phyloP scores from a whole-genome alignment of 2,113 vertebrate species.

The Brachypteracias leptosomus region DNA sequence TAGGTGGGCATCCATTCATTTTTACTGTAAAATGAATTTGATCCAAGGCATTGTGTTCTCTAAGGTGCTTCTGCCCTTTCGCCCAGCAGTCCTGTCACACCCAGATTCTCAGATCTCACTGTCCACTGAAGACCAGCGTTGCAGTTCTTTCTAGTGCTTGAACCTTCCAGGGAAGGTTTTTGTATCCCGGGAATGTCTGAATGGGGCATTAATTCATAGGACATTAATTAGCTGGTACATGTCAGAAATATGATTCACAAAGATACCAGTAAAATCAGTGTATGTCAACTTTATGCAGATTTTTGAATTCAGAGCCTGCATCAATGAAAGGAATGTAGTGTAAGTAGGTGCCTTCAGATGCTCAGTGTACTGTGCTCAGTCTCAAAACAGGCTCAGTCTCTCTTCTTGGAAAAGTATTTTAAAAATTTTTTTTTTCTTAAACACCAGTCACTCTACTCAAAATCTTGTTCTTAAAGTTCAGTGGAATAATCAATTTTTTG shows the following conservation, averaged over 20 bases:
- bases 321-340: background rate
- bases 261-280: background rate
- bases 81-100: background rate
- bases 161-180: background rate
- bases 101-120: background rate
- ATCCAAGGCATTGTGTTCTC: background rate
- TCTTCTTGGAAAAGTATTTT: background rate
- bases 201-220: background rate
- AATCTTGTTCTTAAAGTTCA: background rate
- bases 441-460: background rate
- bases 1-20: background rate
- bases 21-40: background rate
- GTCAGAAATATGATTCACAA: background rate
- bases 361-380: background rate
- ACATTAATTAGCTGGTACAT: background rate
- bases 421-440: background rate
- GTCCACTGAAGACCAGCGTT: background rate
- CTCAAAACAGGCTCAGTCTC: background rate
- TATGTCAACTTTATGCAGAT: background rate
- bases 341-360: background rate
- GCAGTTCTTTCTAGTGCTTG: background rate
- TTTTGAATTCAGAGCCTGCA: background rate
- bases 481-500: background rate
- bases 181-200: background rate
- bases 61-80: background rate